Evolutionary conservation across 2,113 vertebrate species (phyloP), one percentile per base, ranked within the genome.

Genomic region (Acinonyx jubatus): DNA sequence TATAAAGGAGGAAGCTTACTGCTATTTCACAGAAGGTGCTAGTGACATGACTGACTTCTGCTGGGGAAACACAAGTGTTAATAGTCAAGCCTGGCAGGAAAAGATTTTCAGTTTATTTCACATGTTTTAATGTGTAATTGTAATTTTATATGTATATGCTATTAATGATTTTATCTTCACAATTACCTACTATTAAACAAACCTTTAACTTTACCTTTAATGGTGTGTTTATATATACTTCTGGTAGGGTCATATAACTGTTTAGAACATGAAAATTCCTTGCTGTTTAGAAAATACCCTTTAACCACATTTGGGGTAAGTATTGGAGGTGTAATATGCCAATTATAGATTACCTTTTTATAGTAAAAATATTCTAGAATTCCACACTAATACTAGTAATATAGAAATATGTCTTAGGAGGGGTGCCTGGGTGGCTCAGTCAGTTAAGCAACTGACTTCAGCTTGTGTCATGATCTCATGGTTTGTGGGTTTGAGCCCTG

Each of bases 41-140:
- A n/a, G 84, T 63, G 94, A 87, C 92, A n/a, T 61, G 73, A 65
- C 16, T 88, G 83, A 96, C 36, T 96, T 94, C 63, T 80, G 5
- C 31, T 73, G 50, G 68, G 65, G 50, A 96, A 88, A 90, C 48
- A 81, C 41, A 48, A 73, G 79, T 95, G 25, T 90, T 89, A 74
- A 45, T 61, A 55, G 81, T 80, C 63, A 73, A 85, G 52, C n/a
- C 61, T 91, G 92, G 82, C 65, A 94, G 92, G 36, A 94, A 94
- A 93, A 96, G 6, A 79, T 76, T 96, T 96, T 87, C 89, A 95
- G 87, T 95, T 96, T 96, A 95, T 76, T 90, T 96, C 97, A 88
- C 79, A 84, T 92, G 80, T 71, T 96, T 96, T 96, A 65, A 91
- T 74, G 92, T 96, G 55, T 82, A 95, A 91, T 79, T 96, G 14